phyloP scores from a whole-genome alignment of 2,888 invertebrate species.

The Mimumesa dahlbomi region DNA sequence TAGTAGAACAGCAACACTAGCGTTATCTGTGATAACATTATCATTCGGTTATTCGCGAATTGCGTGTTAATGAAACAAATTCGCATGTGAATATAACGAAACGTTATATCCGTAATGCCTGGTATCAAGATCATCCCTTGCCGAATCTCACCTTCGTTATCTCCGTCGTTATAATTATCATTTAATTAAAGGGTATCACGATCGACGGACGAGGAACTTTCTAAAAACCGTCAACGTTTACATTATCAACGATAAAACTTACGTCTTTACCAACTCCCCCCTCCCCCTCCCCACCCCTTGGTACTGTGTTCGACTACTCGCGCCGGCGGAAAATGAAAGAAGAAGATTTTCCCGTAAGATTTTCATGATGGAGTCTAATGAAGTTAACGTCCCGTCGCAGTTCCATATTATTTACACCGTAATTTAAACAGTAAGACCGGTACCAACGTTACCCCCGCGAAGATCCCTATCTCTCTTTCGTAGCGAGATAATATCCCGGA shows the following conservation, averaged over 20 bases:
- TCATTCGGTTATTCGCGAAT: no score
- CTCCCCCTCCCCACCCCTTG: neutral
- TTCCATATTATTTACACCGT: slow-evolving; percentile 40
- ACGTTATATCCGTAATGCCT: no score
- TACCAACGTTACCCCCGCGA: no score
- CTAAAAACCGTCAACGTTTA: slow-evolving; percentile 8
- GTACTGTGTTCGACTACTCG: no score
- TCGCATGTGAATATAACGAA: neutral
- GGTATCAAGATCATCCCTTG: neutral
- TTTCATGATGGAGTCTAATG: slow-evolving; percentile 10
- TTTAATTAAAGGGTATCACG: neutral
- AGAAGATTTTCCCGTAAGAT: slow-evolving; percentile 15
- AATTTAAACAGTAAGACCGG: slow-evolving; percentile 41
- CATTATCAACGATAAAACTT: neutral
- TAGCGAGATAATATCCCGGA: neutral
- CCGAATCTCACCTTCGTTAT: neutral
- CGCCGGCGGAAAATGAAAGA: no score
- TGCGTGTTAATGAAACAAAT: neutral
- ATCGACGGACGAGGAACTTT: neutral
- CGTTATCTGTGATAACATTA: no score
- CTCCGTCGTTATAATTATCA: neutral
- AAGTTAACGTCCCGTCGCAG: slow-evolving; percentile 13
- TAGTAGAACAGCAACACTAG: no score
- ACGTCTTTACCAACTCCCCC: neutral
- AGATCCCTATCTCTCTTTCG: slow-evolving; percentile 23